Evolutionary conservation across 2,888 invertebrate species (phyloP).

Genomic region (Orchesella flavescens): DNA sequence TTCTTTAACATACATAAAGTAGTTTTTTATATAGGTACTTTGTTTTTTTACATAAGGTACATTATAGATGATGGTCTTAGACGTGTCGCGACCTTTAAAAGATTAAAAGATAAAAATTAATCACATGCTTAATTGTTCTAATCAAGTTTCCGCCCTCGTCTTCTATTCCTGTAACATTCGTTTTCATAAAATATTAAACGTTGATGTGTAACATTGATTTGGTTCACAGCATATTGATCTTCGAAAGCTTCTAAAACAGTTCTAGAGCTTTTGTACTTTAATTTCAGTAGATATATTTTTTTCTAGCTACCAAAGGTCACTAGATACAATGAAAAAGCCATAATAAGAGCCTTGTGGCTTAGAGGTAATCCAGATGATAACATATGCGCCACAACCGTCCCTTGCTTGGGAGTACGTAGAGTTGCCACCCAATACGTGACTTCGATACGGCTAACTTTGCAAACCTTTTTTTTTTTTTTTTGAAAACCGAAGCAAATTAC

Average conservation of each 20-base stretch:
- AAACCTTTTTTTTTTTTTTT: conserved; percentile 34
- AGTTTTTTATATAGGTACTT: too few relatives aligned
- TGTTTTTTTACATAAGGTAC: too few relatives aligned
- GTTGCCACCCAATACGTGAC: conserved; percentile 58
- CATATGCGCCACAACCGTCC: conserved; percentile 56
- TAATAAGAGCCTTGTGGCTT: conserved; percentile 56
- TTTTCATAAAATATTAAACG: background rate
- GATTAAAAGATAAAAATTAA: too few relatives aligned
- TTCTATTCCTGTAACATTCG: background rate
- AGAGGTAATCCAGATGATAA: conserved; percentile 48
- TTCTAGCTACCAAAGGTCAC: conserved; percentile 53
- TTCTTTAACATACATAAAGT: too few relatives aligned
- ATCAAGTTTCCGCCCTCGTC: too few relatives aligned
- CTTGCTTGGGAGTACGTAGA: conserved; percentile 50
- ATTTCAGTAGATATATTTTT: background rate
- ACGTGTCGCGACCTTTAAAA: too few relatives aligned
- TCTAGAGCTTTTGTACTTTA: conserved; percentile 11
- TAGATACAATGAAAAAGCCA: conserved; percentile 61
- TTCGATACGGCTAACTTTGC: conserved; percentile 55
- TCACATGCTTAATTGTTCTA: too few relatives aligned
- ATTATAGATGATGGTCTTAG: too few relatives aligned
- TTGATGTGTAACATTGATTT: background rate
- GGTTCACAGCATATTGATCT: background rate
- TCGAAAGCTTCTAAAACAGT: background rate
- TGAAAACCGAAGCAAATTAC: conserved; percentile 12